A percentile compares a stretch with the other conserved stretches of the same genome.
These are phyloP conservation scores for Odontocolon sp. DNA, from an alignment of 2,888 invertebrate genomes.

Conservation along the genomic window DNA sequence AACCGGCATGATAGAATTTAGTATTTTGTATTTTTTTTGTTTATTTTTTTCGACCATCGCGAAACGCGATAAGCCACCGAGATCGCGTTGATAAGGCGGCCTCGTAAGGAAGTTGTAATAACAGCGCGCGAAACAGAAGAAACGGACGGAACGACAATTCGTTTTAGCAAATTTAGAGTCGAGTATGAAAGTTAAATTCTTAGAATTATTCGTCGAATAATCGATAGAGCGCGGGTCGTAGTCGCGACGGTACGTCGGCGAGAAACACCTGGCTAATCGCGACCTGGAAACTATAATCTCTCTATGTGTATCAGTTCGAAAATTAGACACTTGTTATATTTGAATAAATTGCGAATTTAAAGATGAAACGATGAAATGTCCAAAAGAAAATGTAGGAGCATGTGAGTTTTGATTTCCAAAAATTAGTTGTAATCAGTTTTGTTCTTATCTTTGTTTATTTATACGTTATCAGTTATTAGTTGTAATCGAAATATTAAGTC, in stretches of 20 bases:
- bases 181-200: background rate
- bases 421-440: background rate
- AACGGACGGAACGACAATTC: background rate
- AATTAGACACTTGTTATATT: background rate
- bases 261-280: background rate
- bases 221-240: slow-evolving; percentile 39
- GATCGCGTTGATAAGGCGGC: background rate
- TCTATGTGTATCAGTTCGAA: background rate
- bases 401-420: slow-evolving; percentile 30
- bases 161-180: background rate
- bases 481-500: no score
- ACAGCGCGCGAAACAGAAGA: background rate
- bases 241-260: background rate
- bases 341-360: background rate
- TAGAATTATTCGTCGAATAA: slow-evolving; percentile 21
- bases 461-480: no score
- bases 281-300: no score
- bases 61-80: background rate
- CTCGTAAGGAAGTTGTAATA: background rate
- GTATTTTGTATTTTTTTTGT: background rate
- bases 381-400: slow-evolving; percentile 51
- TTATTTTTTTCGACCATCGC: slow-evolving; percentile 1
- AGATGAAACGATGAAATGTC: slow-evolving; percentile 59
- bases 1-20: slow-evolving; percentile 17
- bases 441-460: no score